Base-by-base conservation (phyloP, 2,888 invertebrate species). In the Parascotia fuliginaria region DNA sequence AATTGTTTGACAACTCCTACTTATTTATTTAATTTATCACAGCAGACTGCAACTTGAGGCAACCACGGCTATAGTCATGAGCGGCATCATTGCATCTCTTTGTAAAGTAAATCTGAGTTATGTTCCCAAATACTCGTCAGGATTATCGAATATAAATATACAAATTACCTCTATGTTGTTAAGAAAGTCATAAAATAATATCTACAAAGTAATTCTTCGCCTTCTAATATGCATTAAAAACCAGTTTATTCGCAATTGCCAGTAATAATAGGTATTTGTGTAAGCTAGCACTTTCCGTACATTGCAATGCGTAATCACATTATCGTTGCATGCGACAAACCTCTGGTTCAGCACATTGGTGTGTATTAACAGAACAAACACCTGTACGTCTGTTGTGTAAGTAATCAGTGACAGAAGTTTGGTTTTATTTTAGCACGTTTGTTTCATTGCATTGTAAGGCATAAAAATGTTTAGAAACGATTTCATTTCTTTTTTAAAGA, bases 361-460 rank as follows among this genome's bases (percentile, higher is more conserved):
- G 47, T 37, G 46, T 56, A 64, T 62, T 62, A 60, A 60, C 52
- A 52, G 46, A 38, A 33, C 42, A 64, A 62, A 62, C 52, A 62
- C 51, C 43, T 46, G 55, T 24, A 9, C 7, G 9, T 34, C 43
- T 60, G 60, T 63, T 63, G 53, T 60, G 43, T 60, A 65, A 63
- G 65, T 56, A 65, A 62, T 60, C 52, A 29, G 38, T 64, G 31
- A 13, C 9, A 31, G 7, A 13, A 31, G 36, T 44, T 46, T 46
- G 24, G 29, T 19, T 52, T 11, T 3, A 19, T 19, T 19, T 19
- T 19, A 19, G 19, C 5, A 19, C 7, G 24, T 4, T 24, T 24
- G n/a, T n/a, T n/a, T n/a, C n/a, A n/a, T n/a, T n/a, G n/a, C n/a
- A n/a, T n/a, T n/a, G n/a, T n/a, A n/a, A n/a, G n/a, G n/a, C n/a